Base-by-base conservation (phyloP, 2,888 invertebrate species). In the Heliconius hortense region DNA sequence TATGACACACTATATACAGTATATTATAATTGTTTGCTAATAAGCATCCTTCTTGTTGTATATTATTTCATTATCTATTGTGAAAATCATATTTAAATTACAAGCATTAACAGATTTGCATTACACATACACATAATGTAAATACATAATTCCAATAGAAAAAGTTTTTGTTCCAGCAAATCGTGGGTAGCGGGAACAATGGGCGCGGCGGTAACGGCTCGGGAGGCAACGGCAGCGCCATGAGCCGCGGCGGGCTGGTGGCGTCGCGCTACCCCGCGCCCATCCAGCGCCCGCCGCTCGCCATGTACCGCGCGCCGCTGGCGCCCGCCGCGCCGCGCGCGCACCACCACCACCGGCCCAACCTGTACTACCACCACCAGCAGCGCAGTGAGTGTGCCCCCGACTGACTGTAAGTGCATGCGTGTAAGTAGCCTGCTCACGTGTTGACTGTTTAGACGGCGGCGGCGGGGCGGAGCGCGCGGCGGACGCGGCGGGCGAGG, bases 251-350 rank as follows among this genome's bases (percentile, higher is more conserved):
- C 79, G 88, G 87, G 66, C 82, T 89, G 86, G 80, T 82, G 70
- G 89, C 91, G 80, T 92, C 92, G 84, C 92, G 94, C 78, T 95
- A 94, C 88, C 95, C 95, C 67, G 90, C 94, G 83, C 95, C 95
- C 82, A 95, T 95, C 83, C 95, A 95, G 89, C 91, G 95, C 39
- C 95, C 95, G 80, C 92, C 89, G 75, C 82, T 87, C 85, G 89
- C 90, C 72, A 82, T 87, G 84, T 93, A 87, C 88, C 89, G 91
- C 85, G 85, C 89, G 82, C 88, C 84, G 81, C 85, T 88, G 81
- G 84, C 84, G 81, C 83, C 68, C 69, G 69, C 31, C 77, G 78
- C 85, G 76, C 79, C 83, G 79, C 87, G 84, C 80, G 82, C 81
- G 80, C 89, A 85, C 82, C 89, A 86, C 84, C 89, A 85, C 84